Conservation (phyloP, 2,797 vertebrate species). For the Malacoraja senta region DNA sequence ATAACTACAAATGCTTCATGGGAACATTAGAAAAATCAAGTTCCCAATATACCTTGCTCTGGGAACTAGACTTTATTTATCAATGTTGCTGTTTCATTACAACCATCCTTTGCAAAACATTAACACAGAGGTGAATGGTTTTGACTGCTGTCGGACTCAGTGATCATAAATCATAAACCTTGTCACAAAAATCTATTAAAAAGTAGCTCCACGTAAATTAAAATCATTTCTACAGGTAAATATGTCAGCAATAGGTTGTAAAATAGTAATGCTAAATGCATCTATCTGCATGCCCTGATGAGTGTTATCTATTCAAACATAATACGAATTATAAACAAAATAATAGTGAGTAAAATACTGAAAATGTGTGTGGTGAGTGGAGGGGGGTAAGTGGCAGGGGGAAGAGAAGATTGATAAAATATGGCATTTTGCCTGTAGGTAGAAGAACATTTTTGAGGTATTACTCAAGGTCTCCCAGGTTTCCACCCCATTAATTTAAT, state of each 20-base stretch:
- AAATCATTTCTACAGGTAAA: no score
- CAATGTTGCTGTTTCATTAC: conserved; percentile 15
- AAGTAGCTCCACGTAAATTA: background rate
- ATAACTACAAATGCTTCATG: background rate
- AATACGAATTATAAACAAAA: background rate
- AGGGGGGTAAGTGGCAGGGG: no score
- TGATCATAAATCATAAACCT: background rate
- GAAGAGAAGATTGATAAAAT: no score
- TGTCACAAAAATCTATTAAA: background rate
- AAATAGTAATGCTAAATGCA: background rate
- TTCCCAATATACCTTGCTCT: background rate
- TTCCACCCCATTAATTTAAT: background rate
- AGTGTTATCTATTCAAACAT: background rate
- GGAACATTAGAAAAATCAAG: conserved; percentile 9
- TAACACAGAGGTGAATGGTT: background rate
- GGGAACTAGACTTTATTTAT: conserved; percentile 24
- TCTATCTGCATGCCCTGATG: background rate
- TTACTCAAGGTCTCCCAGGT: background rate
- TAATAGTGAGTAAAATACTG: background rate
- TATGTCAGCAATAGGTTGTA: no score
- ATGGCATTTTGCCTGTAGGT: background rate
- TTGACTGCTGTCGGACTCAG: background rate
- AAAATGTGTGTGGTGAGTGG: background rate
- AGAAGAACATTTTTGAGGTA: background rate
- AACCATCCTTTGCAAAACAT: background rate